Conservation (phyloP, 2,113 vertebrate genomes). For the Atherinomorus stipes region DNA sequence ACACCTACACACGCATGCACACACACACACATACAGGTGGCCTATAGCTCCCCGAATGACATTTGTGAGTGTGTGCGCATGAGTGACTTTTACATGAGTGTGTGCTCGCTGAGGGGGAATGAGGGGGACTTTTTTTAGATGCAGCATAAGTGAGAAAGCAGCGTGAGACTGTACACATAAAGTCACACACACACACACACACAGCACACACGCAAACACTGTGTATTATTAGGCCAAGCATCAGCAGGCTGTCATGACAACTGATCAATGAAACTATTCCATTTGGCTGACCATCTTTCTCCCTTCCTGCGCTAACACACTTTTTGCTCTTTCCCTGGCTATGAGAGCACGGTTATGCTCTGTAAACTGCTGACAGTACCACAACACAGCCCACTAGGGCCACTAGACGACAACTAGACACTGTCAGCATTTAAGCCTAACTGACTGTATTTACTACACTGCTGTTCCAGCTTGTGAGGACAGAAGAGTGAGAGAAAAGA, state of each 20-base stretch:
- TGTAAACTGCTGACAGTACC: constrained; percentile 73
- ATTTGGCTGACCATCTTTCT: constrained; percentile 69
- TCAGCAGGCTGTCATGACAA: constrained; percentile 73
- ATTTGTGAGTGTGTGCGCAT: constrained; percentile 43
- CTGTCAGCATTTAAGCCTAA: constrained; percentile 72
- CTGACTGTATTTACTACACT: constrained; percentile 68
- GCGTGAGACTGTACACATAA: constrained; percentile 33
- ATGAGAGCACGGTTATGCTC: constrained; percentile 58
- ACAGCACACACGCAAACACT: constrained; percentile 40
- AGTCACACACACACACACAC: constrained; percentile 28
- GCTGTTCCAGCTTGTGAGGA: constrained; percentile 55
- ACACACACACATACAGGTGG: constrained; percentile 41
- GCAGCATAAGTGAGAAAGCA: constrained; percentile 44
- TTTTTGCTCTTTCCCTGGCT: constrained; percentile 41
- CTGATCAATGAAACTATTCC: constrained; percentile 79
- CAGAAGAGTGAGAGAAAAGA: constrained; percentile 27
- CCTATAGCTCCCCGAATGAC: constrained; percentile 25
- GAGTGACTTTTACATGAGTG: constrained; percentile 41
- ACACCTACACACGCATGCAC: neutral
- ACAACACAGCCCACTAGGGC: constrained; percentile 59
- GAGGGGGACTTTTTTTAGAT: constrained; percentile 36
- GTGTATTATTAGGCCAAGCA: constrained; percentile 66
- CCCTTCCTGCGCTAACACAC: constrained; percentile 40
- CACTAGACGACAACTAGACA: constrained; percentile 61
- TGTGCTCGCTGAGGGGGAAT: constrained; percentile 28